A percentile compares a stretch with the other conserved stretches of the same genome.
These are phyloP conservation scores for Lampris megalopsis DNA, from an alignment of 2,113 vertebrate genomes.

Conservation along the genomic window DNA sequence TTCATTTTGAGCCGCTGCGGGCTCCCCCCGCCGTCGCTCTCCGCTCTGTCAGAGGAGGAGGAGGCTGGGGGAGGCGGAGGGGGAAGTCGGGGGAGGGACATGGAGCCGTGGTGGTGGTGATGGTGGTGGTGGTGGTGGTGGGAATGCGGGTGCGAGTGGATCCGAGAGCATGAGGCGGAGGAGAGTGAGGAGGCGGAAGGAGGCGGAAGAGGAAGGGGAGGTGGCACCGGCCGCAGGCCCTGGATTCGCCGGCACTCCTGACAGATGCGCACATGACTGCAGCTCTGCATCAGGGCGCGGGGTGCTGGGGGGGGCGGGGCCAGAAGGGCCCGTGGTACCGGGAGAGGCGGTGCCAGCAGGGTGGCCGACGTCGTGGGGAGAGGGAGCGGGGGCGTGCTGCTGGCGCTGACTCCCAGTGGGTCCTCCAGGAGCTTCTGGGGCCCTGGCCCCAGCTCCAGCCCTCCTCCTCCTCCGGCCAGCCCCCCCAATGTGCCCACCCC, in stretches of 20 bases:
- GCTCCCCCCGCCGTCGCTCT: conserved; percentile 82
- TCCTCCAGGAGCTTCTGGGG: conserved; percentile 90
- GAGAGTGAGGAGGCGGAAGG: conserved; percentile 53
- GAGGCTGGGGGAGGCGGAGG: conserved; percentile 55
- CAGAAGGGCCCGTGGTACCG: conserved; percentile 37
- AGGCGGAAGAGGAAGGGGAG: conserved; percentile 38
- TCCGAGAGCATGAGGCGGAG: conserved; percentile 64
- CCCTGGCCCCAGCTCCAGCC: conserved; percentile 79
- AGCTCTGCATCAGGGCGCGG: conserved; percentile 67
- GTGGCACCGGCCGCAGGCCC: conserved; percentile 80
- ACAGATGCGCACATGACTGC: conserved; percentile 81
- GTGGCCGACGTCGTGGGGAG: not conserved
- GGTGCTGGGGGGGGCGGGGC: conserved; percentile 58
- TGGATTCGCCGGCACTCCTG: conserved; percentile 91
- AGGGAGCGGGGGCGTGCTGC: conserved; percentile 36
- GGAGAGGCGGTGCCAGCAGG: not conserved
- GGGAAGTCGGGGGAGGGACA: conserved; percentile 72
- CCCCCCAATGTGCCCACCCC: conserved; percentile 21
- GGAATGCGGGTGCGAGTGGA: conserved; percentile 47
- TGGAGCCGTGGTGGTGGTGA: conserved; percentile 61
- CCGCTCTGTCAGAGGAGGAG: conserved; percentile 68
- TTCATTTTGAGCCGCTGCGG: conserved; percentile 77
- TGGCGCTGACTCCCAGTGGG: conserved; percentile 71
- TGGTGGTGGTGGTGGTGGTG: conserved; percentile 57
- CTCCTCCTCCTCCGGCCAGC: conserved; percentile 12